Conservation (phyloP, 2,113 vertebrate species). For the Emydura subglobosa region DNA sequence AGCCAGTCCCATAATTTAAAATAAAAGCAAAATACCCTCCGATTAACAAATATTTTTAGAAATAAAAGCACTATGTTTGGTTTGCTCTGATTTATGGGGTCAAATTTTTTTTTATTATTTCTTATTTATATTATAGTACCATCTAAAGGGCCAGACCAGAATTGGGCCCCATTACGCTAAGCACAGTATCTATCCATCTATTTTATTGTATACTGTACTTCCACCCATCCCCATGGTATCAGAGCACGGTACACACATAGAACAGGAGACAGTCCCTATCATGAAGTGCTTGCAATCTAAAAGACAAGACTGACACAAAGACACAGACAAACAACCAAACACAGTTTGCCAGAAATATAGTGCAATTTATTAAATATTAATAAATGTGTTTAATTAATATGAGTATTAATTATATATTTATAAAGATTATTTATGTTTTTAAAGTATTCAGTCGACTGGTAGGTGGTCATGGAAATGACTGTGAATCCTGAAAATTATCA, state of each 20-base stretch:
- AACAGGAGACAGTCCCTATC: neutral
- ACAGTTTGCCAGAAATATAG: neutral
- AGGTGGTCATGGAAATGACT: neutral
- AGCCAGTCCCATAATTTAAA: neutral
- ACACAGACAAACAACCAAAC: neutral
- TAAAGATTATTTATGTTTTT: neutral
- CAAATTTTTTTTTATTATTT: neutral
- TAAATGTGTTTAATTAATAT: neutral
- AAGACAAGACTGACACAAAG: neutral
- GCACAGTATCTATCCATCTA: neutral
- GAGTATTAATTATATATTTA: neutral
- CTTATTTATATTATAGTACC: neutral
- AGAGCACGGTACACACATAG: neutral
- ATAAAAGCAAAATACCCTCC: too few relatives aligned
- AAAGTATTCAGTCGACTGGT: neutral
- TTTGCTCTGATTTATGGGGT: neutral
- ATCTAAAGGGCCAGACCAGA: neutral
- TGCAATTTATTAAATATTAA: neutral
- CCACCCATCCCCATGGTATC: neutral
- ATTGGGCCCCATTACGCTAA: neutral
- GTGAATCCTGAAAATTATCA: neutral
- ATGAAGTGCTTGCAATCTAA: neutral
- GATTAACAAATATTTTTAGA: neutral
- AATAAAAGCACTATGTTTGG: neutral
- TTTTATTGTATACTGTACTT: neutral